Conservation (phyloP, 2,113 vertebrate species). For the Donacobius atricapilla region DNA sequence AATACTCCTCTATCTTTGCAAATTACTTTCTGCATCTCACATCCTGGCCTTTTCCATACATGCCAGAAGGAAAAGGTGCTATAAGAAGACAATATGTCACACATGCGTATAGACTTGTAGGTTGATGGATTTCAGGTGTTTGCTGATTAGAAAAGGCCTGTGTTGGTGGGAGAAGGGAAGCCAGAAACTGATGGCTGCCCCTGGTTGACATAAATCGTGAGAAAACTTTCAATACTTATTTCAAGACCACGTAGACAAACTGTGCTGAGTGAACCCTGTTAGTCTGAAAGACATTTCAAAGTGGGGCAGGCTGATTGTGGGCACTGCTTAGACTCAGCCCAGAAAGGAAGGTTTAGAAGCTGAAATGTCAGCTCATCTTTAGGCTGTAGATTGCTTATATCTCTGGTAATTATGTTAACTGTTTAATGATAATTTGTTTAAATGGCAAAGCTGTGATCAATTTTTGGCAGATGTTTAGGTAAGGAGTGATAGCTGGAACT, state of each 20-base stretch:
- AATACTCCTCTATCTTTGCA: not conserved
- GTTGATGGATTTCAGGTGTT: not conserved
- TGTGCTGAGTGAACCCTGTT: not conserved
- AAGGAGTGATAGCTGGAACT: not conserved
- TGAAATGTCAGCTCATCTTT: not conserved
- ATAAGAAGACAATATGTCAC: not conserved
- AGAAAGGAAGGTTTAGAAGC: not conserved
- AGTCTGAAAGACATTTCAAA: not conserved
- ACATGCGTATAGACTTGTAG: not conserved
- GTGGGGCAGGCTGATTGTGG: not conserved
- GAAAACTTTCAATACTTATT: not conserved
- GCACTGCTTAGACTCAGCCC: not conserved
- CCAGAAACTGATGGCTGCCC: not conserved
- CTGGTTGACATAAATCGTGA: not conserved
- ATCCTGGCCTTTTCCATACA: not conserved
- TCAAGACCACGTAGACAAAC: not conserved
- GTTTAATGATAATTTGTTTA: conserved; percentile 14
- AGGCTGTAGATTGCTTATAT: not conserved
- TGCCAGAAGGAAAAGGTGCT: not conserved
- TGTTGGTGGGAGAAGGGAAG: not conserved
- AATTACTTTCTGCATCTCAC: not conserved
- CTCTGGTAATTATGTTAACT: not conserved
- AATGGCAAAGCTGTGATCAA: not conserved
- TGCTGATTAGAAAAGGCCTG: not conserved
- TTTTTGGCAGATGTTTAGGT: not conserved